Conservation (phyloP, 2,797 vertebrate genomes). For the Halcyon smyrnensis region DNA sequence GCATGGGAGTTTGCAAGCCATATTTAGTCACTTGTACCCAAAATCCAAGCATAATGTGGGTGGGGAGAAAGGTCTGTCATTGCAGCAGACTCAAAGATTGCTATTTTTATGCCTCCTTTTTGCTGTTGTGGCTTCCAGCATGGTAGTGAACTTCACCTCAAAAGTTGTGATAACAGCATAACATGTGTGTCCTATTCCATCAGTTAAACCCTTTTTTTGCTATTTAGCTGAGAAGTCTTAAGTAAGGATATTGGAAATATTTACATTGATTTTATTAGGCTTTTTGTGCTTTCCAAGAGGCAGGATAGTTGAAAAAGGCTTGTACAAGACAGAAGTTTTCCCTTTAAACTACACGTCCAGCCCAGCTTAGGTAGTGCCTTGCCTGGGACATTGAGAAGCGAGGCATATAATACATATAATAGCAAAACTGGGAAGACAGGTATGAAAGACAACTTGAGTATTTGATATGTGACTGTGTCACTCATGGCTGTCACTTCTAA, state of each 20-base stretch:
- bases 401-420: not conserved
- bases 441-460: not conserved
- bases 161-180: not conserved
- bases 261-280: not conserved
- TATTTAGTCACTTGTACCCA: not conserved
- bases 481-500: not conserved
- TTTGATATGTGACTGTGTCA: too few species aligned
- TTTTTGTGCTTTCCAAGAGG: not conserved
- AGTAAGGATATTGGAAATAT: not conserved
- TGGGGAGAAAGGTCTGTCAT: not conserved
- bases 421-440: not conserved
- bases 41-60: not conserved
- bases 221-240: not conserved
- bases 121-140: not conserved
- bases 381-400: not conserved
- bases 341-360: not conserved
- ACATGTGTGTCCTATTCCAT: not conserved
- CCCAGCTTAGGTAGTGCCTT: not conserved
- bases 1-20: not conserved
- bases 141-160: not conserved
- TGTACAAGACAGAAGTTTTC: not conserved
- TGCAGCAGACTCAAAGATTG: not conserved
- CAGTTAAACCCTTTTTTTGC: not conserved
- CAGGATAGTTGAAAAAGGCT: not conserved
- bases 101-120: not conserved